Conservation (phyloP, 2,113 vertebrate genomes). For the Callipepla squamata region DNA sequence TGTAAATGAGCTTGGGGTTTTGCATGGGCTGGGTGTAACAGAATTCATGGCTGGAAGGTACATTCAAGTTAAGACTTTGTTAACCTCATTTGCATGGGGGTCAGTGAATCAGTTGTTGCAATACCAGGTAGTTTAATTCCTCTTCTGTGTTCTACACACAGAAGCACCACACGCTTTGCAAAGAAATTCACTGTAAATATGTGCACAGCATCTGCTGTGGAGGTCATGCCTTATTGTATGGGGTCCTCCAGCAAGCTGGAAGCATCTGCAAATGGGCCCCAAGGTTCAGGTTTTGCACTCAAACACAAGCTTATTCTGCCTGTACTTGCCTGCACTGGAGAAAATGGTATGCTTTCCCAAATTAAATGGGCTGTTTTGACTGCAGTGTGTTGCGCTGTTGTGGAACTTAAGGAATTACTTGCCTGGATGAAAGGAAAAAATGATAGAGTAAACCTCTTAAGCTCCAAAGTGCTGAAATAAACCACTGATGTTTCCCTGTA, state of each 20-base stretch:
- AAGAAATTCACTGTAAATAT: not conserved
- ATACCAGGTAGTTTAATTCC: not conserved
- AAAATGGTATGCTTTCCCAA: not conserved
- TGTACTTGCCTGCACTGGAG: not conserved
- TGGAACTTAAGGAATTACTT: not conserved
- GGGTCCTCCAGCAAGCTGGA: not conserved
- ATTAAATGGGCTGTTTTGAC: not conserved
- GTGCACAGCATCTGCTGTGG: rapidly evolving
- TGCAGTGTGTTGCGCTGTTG: not conserved
- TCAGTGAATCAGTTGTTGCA: not conserved
- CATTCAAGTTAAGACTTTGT: not conserved
- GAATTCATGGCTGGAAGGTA: not conserved
- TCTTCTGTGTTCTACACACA: not conserved
- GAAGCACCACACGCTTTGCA: not conserved
- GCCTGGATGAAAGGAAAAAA: not conserved
- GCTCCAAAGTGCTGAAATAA: not conserved
- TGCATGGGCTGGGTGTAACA: not conserved
- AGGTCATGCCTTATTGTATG: not conserved
- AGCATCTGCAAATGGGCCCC: not conserved
- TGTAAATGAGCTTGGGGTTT: not conserved
- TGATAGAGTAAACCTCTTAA: not conserved
- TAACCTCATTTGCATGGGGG: not conserved
- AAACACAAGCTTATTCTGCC: not conserved
- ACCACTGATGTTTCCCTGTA: not conserved
- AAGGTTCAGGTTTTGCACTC: not conserved